These are phyloP conservation scores for Oreochromis spilurus DNA, from an alignment of 2,113 vertebrate genomes.

Conservation along the genomic window DNA sequence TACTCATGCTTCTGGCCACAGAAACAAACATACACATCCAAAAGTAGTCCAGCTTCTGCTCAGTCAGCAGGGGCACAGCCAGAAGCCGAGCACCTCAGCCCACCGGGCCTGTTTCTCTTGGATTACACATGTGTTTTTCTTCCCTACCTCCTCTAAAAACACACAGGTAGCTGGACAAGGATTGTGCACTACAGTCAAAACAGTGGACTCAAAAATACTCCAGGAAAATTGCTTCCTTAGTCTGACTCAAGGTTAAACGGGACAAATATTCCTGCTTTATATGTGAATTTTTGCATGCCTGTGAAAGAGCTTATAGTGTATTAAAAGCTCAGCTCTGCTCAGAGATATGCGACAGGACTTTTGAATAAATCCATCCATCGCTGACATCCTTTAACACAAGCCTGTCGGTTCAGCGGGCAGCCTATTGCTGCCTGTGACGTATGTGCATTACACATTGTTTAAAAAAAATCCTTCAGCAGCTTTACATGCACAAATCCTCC, in stretches of 20 bases:
- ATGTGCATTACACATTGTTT: constrained; percentile 16
- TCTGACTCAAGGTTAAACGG: constrained; percentile 7
- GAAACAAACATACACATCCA: constrained; percentile 22
- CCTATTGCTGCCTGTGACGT: neutral
- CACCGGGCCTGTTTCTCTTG: constrained; percentile 55
- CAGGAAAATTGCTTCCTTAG: constrained; percentile 18
- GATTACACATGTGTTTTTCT: constrained; percentile 41
- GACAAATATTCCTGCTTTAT: neutral
- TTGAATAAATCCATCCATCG: constrained; percentile 38
- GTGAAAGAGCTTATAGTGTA: constrained; percentile 27
- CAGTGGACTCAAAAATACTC: constrained; percentile 31
- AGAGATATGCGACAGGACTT: constrained; percentile 6
- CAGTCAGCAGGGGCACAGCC: constrained; percentile 44
- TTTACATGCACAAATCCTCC: constrained; percentile 41
- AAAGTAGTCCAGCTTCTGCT: neutral
- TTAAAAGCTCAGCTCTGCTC: constrained; percentile 47
- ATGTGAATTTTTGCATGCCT: constrained; percentile 15
- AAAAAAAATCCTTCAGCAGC: constrained; percentile 4
- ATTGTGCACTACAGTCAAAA: constrained; percentile 36
- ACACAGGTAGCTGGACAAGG: constrained; percentile 53
- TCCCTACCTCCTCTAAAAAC: constrained; percentile 30
- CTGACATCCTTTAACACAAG: constrained; percentile 26
- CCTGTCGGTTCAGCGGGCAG: neutral
- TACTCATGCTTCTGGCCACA: constrained; percentile 20
- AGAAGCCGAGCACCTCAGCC: constrained; percentile 37